A percentile compares a stretch with the other conserved stretches of the same genome.
phyloP scores from a whole-genome alignment of 2,888 invertebrate species.

The Mellilla xanthometata region DNA sequence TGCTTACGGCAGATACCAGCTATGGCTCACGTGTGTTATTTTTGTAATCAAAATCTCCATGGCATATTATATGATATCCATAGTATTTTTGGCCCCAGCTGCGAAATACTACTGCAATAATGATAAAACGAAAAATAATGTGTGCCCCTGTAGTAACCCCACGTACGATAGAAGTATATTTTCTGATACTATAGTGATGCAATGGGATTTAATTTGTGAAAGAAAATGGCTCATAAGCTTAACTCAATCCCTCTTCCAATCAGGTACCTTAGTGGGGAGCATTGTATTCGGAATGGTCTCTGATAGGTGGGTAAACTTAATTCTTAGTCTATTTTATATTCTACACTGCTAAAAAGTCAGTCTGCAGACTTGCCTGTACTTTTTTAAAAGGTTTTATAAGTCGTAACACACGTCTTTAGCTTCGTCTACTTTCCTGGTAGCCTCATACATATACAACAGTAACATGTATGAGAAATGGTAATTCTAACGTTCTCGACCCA shows the following conservation, averaged over 20 bases:
- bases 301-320: slow-evolving; percentile 85
- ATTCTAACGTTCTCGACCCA: too few species aligned
- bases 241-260: slow-evolving; percentile 89
- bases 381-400: too few species aligned
- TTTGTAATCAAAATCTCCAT: not conserved
- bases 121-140: not conserved
- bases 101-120: not conserved
- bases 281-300: slow-evolving; percentile 88
- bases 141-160: not conserved
- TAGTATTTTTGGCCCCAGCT: not conserved
- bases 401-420: too few species aligned
- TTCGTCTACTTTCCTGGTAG: too few species aligned
- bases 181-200: slow-evolving; percentile 85
- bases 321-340: too few species aligned
- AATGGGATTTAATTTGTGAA: slow-evolving; percentile 90
- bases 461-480: too few species aligned
- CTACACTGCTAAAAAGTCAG: too few species aligned
- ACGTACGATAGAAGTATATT: slow-evolving; percentile 85
- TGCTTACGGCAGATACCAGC: not conserved
- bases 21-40: not conserved
- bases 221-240: slow-evolving; percentile 50
- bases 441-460: not conserved
- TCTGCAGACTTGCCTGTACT: too few species aligned
- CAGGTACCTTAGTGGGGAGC: slow-evolving; percentile 88
- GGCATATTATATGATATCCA: not conserved